A percentile compares a stretch with the other conserved stretches of the same genome.
phyloP scores from a whole-genome alignment of 2,888 invertebrate genomes.

The Polyommatus iphigenia region DNA sequence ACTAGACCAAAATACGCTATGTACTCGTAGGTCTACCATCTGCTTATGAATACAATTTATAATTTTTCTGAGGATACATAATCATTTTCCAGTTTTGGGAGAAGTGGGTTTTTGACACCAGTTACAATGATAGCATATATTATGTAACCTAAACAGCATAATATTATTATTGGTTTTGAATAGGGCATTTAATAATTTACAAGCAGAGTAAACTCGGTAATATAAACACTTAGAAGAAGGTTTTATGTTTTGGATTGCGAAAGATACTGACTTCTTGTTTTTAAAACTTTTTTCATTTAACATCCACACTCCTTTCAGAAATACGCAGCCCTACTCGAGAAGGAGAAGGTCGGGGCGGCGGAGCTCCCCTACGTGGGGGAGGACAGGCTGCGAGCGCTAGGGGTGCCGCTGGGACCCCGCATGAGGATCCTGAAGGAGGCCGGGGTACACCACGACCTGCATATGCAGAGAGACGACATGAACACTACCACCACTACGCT shows the following conservation, averaged over 20 bases:
- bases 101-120: too few relatives aligned
- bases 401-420: conserved; percentile 94
- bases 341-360: conserved; percentile 93
- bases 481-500: conserved; percentile 78
- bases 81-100: too few relatives aligned
- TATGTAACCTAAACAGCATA: too few relatives aligned
- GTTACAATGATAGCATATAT: too few relatives aligned
- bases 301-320: conserved; percentile 79
- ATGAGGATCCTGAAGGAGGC: conserved; percentile 94
- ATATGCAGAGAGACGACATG: conserved; percentile 66
- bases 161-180: too few relatives aligned
- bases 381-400: conserved; percentile 91
- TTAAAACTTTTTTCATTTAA: background rate
- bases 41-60: too few relatives aligned
- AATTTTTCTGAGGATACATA: too few relatives aligned
- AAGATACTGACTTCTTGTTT: background rate
- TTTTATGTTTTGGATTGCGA: conserved; percentile 42
- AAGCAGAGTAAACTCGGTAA: too few relatives aligned
- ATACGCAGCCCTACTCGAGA: conserved; percentile 90
- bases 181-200: too few relatives aligned
- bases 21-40: too few relatives aligned
- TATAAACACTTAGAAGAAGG: too few relatives aligned
- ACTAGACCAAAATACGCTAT: too few relatives aligned
- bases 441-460: conserved; percentile 78
- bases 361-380: conserved; percentile 95